Conservation (phyloP, 2,113 vertebrate species). For the Hepsetus odoe region DNA sequence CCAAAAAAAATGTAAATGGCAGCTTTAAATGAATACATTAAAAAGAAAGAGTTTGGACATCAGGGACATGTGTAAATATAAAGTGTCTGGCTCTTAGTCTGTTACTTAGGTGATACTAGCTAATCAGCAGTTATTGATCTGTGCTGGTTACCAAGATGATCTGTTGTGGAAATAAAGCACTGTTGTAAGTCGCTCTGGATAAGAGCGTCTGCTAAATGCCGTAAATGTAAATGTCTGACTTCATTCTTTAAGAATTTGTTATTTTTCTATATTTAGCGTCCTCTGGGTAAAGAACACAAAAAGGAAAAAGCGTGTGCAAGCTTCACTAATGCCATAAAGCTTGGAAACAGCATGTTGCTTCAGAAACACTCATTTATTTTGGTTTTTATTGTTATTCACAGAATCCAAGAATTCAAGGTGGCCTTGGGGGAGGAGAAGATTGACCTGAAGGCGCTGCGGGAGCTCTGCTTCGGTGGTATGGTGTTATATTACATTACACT, state of each 20-base stretch:
- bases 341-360: background rate
- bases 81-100: too few relatives aligned
- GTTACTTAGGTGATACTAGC: too few relatives aligned
- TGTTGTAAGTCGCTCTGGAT: too few relatives aligned
- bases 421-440: constrained; percentile 84
- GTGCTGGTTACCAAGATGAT: too few relatives aligned
- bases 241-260: background rate
- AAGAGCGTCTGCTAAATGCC: too few relatives aligned
- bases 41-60: too few relatives aligned
- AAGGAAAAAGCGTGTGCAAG: background rate
- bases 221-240: background rate
- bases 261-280: background rate
- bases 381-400: constrained; percentile 52
- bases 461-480: constrained; percentile 93
- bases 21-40: too few relatives aligned
- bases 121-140: too few relatives aligned
- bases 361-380: background rate
- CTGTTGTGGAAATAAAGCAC: too few relatives aligned
- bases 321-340: background rate
- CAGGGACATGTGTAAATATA: too few relatives aligned
- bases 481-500: background rate
- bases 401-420: constrained; percentile 92
- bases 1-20: too few relatives aligned
- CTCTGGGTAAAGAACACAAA: background rate
- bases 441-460: constrained; percentile 80